Percentiles rank a stretch among this genome's conserved stretches.
These are phyloP conservation scores for Pelvicachromis taeniatus DNA, from an alignment of 2,113 vertebrate genomes.

Conservation along the genomic window DNA sequence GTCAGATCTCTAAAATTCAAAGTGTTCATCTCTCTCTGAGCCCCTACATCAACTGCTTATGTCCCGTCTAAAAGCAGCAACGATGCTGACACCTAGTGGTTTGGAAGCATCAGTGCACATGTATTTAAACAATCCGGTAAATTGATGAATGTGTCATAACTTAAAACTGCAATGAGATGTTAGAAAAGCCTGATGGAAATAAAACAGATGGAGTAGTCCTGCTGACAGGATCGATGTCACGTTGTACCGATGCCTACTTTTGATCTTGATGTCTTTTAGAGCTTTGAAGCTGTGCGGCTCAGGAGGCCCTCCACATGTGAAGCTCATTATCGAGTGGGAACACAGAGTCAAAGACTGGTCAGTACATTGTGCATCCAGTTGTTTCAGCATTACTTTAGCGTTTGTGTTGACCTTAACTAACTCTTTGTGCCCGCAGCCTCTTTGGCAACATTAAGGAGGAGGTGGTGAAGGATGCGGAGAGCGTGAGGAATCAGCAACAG, in stretches of 20 bases:
- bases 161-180: not conserved
- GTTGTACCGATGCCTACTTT: not conserved
- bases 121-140: no score
- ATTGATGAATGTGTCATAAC: not conserved
- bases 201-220: not conserved
- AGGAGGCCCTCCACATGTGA: conserved; percentile 87
- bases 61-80: not conserved
- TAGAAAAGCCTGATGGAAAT: not conserved
- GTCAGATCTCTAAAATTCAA: not conserved
- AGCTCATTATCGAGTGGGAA: conserved; percentile 90
- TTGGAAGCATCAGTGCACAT: not conserved
- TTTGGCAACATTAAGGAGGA: conserved; percentile 90
- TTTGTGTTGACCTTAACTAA: not conserved
- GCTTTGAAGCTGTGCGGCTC: conserved; percentile 80
- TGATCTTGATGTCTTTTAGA: conserved; percentile 51
- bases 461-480: conserved; percentile 84
- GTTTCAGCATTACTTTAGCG: not conserved
- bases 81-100: conserved; percentile 46
- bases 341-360: conserved; percentile 83
- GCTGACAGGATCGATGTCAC: not conserved
- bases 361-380: conserved; percentile 33
- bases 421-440: conserved; percentile 67
- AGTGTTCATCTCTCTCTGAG: not conserved
- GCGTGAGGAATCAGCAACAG: conserved; percentile 83
- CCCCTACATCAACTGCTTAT: not conserved